Base-by-base conservation (phyloP, 1,140 invertebrate species). In the Metaphire vulgaris region DNA sequence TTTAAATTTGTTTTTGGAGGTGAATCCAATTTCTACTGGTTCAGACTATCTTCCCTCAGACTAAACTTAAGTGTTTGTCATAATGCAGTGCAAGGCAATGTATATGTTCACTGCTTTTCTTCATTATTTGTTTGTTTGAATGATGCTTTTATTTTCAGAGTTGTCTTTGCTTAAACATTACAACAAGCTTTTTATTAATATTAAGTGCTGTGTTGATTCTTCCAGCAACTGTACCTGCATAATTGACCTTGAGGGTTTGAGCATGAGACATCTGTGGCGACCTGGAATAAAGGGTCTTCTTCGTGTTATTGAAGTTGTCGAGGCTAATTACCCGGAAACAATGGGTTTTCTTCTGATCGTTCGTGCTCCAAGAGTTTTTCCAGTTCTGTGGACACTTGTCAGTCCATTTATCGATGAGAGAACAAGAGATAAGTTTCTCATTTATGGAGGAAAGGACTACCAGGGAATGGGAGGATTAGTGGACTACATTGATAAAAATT, bases 391-490 rank as follows among this genome's bases (percentile, higher is more conserved):
- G 96, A 97, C 95, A 0, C 89, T 98, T 69, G 92, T 98, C 73
- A 93, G 93, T 82, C 94, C 94, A n/a, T 97, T 98, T 85, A 98
- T 98, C 81, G 95, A 97, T 88, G 95, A 97, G 84, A 94, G 94
- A 81, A 98, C 95, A 0, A 90, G 95, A 77, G 92, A 92, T 75
- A 98, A 98, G 86, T 97, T 98, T 84, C 89, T 96, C 84, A 94
- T 97, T 83, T 95, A 94, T 86, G 93, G 92, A 69, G 93, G 92
- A 33, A 93, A 93, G 82, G 92, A 94, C 85, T 94, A 92, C 82
- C 89, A 92, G 80, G 87, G 85, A 26, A 84, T 89, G 41, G 93
- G 93, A 29, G 93, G 93, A 2, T 88, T 97, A 1, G 88, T 89
- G 28, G 93, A 96, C 83, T 96, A 94, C 82, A 93, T 98, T 69